A percentile compares a stretch with the other conserved stretches of the same genome.
phyloP scores from a whole-genome alignment of 2,888 invertebrate genomes.

The Eulithis prunata region DNA sequence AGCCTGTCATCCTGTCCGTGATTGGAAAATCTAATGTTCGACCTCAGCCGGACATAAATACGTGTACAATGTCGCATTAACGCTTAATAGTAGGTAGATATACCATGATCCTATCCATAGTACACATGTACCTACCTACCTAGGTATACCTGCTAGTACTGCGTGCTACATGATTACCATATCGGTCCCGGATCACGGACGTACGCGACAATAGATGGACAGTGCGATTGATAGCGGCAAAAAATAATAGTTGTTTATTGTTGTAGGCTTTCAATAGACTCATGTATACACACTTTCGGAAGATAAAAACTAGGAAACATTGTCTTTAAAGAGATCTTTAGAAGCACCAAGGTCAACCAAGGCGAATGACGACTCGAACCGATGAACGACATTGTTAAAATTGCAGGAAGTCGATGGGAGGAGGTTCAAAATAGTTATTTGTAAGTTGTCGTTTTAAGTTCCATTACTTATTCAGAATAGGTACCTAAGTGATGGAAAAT shows the following conservation, averaged over 20 bases:
- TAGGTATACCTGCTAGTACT: constrained; percentile 5
- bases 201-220: constrained; percentile 49
- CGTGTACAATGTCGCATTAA: constrained; percentile 79
- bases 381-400: too few species aligned
- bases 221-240: constrained; percentile 56
- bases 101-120: constrained; percentile 7
- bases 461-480: too few species aligned
- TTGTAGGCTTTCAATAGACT: constrained; percentile 15
- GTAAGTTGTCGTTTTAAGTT: too few species aligned
- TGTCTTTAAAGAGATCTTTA: too few species aligned
- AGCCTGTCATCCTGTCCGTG: constrained; percentile 64
- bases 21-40: constrained; percentile 73
- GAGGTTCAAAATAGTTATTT: too few species aligned
- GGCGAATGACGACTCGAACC: too few species aligned
- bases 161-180: constrained; percentile 64
- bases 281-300: not conserved
- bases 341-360: too few species aligned
- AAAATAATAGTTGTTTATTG: constrained; percentile 42
- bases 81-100: constrained; percentile 60
- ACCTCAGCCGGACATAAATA: constrained; percentile 52
- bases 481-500: too few species aligned
- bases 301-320: not conserved
- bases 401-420: too few species aligned
- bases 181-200: constrained; percentile 68
- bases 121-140: not conserved